Evolutionary conservation across 2,888 invertebrate species (phyloP).

Genomic region (Platerodrilus igneus): DNA sequence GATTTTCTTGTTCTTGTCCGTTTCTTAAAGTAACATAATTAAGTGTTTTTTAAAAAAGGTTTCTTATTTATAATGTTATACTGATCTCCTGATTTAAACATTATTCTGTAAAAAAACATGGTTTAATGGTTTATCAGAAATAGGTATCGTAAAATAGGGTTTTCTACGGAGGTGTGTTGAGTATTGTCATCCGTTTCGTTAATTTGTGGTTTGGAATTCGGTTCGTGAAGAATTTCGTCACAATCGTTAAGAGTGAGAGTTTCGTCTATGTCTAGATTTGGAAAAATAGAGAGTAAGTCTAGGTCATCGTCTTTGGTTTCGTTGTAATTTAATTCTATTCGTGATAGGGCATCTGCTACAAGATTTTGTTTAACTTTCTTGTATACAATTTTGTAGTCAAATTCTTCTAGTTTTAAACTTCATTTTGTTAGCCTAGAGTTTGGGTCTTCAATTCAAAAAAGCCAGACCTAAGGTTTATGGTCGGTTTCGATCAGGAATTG

Average conservation of each 20-base stretch:
- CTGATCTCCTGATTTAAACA: slow-evolving; percentile 1
- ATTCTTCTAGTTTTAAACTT: slow-evolving; percentile 16
- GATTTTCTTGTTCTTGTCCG: slow-evolving; percentile 1
- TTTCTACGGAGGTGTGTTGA: too few relatives aligned
- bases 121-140: slow-evolving; percentile 1
- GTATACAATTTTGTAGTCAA: slow-evolving; percentile 13
- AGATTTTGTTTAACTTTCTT: slow-evolving; percentile 18
- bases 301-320: too few relatives aligned
- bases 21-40: not conserved
- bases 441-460: slow-evolving; percentile 12
- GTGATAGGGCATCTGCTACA: slow-evolving; percentile 12
- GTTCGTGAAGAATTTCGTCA: slow-evolving; percentile 1
- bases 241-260: not conserved
- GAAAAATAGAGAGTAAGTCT: slow-evolving; percentile 1
- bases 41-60: slow-evolving; percentile 6
- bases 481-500: slow-evolving; percentile 15
- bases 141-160: too few relatives aligned
- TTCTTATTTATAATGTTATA: not conserved
- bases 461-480: slow-evolving; percentile 18
- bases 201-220: not conserved
- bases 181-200: not conserved
- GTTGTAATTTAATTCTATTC: slow-evolving; percentile 5
- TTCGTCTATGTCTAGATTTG: slow-evolving; percentile 3
- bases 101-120: not conserved
- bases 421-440: slow-evolving; percentile 14